These are phyloP conservation scores for Atherinomorus stipes DNA, from an alignment of 2,113 vertebrate species.

Conservation along the genomic window DNA sequence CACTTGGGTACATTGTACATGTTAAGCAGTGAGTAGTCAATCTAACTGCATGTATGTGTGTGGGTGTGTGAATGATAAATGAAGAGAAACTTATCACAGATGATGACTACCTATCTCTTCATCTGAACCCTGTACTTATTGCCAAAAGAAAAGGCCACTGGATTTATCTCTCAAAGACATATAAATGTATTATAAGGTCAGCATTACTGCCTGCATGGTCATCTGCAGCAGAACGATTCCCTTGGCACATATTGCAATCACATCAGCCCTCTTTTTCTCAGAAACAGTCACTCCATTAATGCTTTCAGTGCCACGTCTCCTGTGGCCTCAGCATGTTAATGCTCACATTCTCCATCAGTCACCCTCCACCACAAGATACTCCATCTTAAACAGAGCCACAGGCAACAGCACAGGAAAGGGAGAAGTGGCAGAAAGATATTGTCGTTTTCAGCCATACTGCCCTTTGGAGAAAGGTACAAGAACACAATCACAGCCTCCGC, in stretches of 20 bases:
- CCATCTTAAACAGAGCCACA: slow-evolving; percentile 55
- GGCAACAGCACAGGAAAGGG: slow-evolving; percentile 36
- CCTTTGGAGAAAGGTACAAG: background rate
- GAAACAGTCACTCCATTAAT: slow-evolving; percentile 80
- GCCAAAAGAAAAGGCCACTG: slow-evolving; percentile 68
- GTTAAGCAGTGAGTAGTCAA: slow-evolving; percentile 36
- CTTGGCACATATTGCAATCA: slow-evolving; percentile 66
- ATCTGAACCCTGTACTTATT: slow-evolving; percentile 44
- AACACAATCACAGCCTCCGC: background rate
- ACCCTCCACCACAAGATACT: slow-evolving; percentile 65
- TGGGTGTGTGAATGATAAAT: slow-evolving; percentile 56
- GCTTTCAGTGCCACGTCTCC: slow-evolving; percentile 76
- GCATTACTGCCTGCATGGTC: slow-evolving; percentile 46
- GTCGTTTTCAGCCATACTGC: slow-evolving; percentile 21
- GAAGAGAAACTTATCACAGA: slow-evolving; percentile 52
- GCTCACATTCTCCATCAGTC: slow-evolving; percentile 76
- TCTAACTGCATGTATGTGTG: slow-evolving; percentile 27
- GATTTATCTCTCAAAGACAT: slow-evolving; percentile 75
- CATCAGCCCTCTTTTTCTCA: slow-evolving; percentile 72
- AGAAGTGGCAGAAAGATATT: slow-evolving; percentile 39
- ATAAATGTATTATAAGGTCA: slow-evolving; percentile 70
- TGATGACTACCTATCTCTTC: slow-evolving; percentile 54
- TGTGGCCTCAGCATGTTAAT: slow-evolving; percentile 75
- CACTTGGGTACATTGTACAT: slow-evolving; percentile 33
- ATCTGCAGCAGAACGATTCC: slow-evolving; percentile 62